phyloP scores from a whole-genome alignment of 1,140 invertebrate genomes.

The Tetramorium simillimum region DNA sequence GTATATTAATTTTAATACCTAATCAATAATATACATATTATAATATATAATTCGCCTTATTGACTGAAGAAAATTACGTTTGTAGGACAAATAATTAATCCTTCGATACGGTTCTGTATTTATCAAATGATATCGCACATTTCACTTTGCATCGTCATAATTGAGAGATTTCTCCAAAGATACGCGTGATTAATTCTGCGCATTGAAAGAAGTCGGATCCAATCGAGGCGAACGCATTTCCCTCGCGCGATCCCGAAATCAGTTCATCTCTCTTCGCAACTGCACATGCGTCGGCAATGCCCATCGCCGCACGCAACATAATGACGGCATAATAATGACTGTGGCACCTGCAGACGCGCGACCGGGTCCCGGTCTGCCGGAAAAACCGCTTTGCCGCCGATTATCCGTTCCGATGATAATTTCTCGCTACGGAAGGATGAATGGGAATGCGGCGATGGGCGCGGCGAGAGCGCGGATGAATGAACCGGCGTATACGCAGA shows the following conservation, averaged over 20 bases:
- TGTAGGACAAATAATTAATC: not conserved
- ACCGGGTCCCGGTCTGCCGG: not conserved
- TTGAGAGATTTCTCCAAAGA: not conserved
- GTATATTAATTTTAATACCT: not conserved
- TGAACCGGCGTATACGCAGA: constrained; percentile 69
- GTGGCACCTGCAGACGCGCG: not conserved
- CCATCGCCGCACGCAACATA: not conserved
- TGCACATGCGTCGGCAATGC: no score
- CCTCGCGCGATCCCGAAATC: not conserved
- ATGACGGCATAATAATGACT: not conserved
- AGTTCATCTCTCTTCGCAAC: not conserved
- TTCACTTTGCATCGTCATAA: not conserved
- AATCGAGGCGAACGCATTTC: not conserved
- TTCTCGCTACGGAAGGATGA: constrained; percentile 66
- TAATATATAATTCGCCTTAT: not conserved
- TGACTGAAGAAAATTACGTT: not conserved
- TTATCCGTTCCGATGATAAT: constrained; percentile 48
- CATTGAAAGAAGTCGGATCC: not conserved
- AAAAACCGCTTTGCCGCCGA: constrained; percentile 50
- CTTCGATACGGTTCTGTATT: not conserved
- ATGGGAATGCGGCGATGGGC: constrained; percentile 45
- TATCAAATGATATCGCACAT: not conserved
- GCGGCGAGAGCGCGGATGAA: constrained; percentile 59
- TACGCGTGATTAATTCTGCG: not conserved
- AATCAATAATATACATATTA: not conserved